These are phyloP conservation scores for Pygmarrhopalites habei DNA, from an alignment of 1,140 invertebrate genomes.

Conservation along the genomic window DNA sequence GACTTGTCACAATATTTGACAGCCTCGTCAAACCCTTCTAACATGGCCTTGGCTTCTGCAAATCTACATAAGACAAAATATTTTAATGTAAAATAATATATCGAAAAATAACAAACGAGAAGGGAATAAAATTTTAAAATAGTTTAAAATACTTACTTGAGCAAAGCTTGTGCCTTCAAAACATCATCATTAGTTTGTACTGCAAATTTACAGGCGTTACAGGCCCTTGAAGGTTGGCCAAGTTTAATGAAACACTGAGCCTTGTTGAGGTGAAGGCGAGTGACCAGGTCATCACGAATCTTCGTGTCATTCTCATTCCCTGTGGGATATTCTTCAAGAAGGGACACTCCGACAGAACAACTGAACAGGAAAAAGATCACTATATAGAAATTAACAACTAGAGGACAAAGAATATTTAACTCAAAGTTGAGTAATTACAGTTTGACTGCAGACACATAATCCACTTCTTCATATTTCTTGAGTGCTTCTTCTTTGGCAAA, in stretches of 20 bases:
- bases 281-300: not conserved
- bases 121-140: too few species aligned
- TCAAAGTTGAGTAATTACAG: too few species aligned
- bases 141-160: too few species aligned
- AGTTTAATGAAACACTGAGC: conserved; percentile 1
- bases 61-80: conserved; percentile 2
- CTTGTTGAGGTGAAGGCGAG: not conserved
- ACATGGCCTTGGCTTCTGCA: conserved; percentile 12
- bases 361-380: too few species aligned
- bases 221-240: not conserved
- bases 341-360: not conserved
- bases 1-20: not conserved
- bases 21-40: not conserved
- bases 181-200: not conserved
- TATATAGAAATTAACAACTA: too few species aligned
- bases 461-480: not conserved
- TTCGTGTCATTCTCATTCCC: not conserved
- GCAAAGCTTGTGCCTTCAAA: not conserved
- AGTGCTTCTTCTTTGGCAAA: not conserved
- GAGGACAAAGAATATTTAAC: too few species aligned
- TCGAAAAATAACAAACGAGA: too few species aligned
- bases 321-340: conserved; percentile 9
- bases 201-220: conserved; percentile 4
- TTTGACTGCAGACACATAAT: too few species aligned
- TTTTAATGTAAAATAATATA: too few species aligned